Conservation (phyloP, 2,797 vertebrate species). For the Octomys mimax region DNA sequence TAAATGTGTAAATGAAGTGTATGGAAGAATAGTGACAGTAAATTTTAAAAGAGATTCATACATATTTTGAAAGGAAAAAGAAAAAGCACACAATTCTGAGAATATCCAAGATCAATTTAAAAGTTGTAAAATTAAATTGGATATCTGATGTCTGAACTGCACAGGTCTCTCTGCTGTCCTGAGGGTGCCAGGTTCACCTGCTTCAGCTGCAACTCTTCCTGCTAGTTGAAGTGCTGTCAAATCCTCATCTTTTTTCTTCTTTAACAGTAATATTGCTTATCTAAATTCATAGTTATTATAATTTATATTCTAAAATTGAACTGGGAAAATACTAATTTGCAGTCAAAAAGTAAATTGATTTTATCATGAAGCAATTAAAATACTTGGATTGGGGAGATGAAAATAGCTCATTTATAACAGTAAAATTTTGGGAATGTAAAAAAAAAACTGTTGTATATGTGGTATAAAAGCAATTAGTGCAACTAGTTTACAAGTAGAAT, state of each 20-base stretch:
- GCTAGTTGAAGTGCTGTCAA: constrained; percentile 39
- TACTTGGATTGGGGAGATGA: constrained; percentile 38
- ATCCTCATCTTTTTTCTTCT: neutral
- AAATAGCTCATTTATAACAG: constrained; percentile 30
- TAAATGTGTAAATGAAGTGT: neutral
- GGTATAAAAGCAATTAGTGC: constrained; percentile 43
- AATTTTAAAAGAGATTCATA: constrained; percentile 36
- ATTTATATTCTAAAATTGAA: constrained; percentile 36
- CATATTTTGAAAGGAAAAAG: constrained; percentile 63
- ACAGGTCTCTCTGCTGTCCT: neutral
- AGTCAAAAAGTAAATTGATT: constrained; percentile 58
- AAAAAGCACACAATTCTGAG: constrained; percentile 13
- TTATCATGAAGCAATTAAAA: constrained; percentile 55
- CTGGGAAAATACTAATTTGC: neutral
- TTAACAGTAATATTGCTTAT: constrained; percentile 13
- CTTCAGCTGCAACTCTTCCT: neutral
- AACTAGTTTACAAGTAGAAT: neutral
- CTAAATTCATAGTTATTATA: constrained; percentile 1
- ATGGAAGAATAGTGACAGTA: neutral
- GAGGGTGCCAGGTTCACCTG: neutral
- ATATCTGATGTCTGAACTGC: neutral
- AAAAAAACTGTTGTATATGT: constrained; percentile 15
- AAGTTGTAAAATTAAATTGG: constrained; percentile 41
- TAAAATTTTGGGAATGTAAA: neutral
- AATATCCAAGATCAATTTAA: neutral